Evolutionary conservation across 2,113 vertebrate species (phyloP).

Genomic region (Pelvicachromis taeniatus): DNA sequence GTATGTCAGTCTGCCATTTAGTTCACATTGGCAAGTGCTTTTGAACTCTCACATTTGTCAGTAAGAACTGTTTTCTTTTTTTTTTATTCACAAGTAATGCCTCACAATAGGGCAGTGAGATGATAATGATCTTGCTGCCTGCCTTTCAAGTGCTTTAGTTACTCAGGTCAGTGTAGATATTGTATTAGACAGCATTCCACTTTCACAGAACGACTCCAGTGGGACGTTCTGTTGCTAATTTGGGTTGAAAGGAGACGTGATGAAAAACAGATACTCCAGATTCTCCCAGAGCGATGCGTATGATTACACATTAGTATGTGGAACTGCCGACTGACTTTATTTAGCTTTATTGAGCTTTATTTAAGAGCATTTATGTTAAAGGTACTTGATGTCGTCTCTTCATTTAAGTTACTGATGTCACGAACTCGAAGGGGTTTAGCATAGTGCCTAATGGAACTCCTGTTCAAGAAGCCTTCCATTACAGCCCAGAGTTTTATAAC

Average conservation of each 20-base stretch:
- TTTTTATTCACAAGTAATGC: conserved; percentile 27
- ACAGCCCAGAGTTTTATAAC: conserved; percentile 26
- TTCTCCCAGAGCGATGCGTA: conserved; percentile 28
- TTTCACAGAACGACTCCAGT: neutral
- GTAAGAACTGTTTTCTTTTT: neutral
- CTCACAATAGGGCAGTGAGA: conserved; percentile 19
- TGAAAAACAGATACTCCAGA: neutral
- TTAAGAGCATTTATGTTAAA: neutral
- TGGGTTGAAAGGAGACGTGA: neutral
- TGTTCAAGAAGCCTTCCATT: conserved; percentile 14
- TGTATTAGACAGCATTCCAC: conserved; percentile 53
- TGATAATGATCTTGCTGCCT: conserved; percentile 3
- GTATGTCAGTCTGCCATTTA: conserved; percentile 5
- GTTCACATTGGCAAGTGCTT: neutral
- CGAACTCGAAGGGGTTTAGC: conserved; percentile 7
- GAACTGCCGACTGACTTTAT: neutral
- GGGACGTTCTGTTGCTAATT: conserved; percentile 12
- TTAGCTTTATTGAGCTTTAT: conserved; percentile 27
- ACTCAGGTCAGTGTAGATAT: conserved; percentile 60
- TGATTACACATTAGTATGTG: neutral
- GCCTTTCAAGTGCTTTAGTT: conserved; percentile 67
- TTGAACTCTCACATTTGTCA: neutral
- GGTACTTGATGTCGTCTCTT: neutral
- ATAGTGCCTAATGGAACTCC: conserved; percentile 65
- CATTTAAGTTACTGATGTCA: conserved; percentile 44